Evolutionary conservation across 2,797 vertebrate genomes (phyloP).

Genomic region (Sylvilagus floridanus): DNA sequence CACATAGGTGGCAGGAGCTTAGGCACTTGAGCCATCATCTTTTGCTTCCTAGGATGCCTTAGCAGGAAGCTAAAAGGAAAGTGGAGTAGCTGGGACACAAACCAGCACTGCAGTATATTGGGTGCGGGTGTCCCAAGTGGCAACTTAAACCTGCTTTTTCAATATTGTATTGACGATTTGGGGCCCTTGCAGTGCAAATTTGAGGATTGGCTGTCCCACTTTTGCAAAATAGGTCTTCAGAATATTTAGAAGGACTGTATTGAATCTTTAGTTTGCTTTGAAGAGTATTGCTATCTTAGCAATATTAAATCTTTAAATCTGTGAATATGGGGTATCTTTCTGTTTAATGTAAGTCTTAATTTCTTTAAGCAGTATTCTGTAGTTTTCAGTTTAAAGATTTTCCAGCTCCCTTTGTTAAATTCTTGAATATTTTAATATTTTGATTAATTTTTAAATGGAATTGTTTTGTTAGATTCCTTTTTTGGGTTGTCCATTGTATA

Average conservation of each 20-base stretch:
- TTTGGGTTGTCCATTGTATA: not conserved
- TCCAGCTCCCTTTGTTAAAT: not conserved
- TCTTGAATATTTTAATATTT: conserved; percentile 16
- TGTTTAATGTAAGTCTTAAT: conserved; percentile 4
- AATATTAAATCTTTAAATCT: not conserved
- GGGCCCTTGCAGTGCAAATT: not conserved
- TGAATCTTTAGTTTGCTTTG: not conserved
- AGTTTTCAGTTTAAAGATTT: conserved; percentile 26
- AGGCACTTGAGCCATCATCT: no score
- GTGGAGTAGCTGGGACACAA: no score
- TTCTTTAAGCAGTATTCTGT: conserved; percentile 40
- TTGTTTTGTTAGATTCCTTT: not conserved
- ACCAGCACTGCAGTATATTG: no score
- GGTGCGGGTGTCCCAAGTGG: no score
- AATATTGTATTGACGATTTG: not conserved
- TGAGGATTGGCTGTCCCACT: not conserved
- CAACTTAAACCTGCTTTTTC: no score
- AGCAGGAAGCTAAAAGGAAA: no score
- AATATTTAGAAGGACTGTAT: not conserved
- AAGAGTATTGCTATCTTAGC: not conserved
- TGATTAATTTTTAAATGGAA: not conserved
- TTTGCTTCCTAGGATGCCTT: no score
- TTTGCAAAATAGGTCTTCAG: not conserved
- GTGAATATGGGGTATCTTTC: not conserved
- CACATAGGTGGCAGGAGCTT: no score